Base-by-base conservation (phyloP, 2,113 vertebrate genomes). In the Phylloscopus trochiloides region DNA sequence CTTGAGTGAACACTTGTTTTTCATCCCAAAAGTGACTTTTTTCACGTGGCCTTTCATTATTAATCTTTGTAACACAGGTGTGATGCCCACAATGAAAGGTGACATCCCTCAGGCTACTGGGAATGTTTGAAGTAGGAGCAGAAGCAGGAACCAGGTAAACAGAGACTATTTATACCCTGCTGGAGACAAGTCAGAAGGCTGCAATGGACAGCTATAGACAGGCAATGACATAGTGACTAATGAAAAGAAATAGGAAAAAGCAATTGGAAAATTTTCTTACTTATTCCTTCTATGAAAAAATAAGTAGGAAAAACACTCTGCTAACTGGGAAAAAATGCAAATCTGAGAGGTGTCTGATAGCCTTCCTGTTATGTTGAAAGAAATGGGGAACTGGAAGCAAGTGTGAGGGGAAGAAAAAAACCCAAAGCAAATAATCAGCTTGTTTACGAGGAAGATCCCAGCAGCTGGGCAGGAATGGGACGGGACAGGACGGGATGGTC, bases 321-420 rank as follows among this genome's bases (percentile, higher is more conserved):
- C 22, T 95, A 96, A 92, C 84, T 90, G 83, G 86, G 97, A 94
- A 96, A 88, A 93, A 94, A 76, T 90, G 88, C 72, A 96, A 26
- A 95, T 72, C 55, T 58, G 67, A 65, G 48, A 96, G 74, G 77
- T 81, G 90, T 96, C 95, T 96, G 80, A 96, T 94, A 95, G 59
- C 74, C 68, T 97, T 97, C 96, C 92, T 97, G 94, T 97, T 96
- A 86, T 94, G 92, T 59, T 92, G 77, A 90, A 92, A 96, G 77
- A 76, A 87, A 75, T 31, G 15, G 58, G 59, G 17, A 79, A 67
- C 93, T 96, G 47, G 81, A 93, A 85, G 79, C 63, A 77, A 92
- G 77, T 3, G n/a, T 74, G 52, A 84, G 9, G 38, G n/a, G 14
- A n/a, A 71, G 66, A 42, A 70, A 70, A 8, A 8, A 59, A 72